Percentiles rank a stretch among this genome's conserved stretches.
Conservation (phyloP, 2,797 vertebrate species). For the Danionella dracula region DNA sequence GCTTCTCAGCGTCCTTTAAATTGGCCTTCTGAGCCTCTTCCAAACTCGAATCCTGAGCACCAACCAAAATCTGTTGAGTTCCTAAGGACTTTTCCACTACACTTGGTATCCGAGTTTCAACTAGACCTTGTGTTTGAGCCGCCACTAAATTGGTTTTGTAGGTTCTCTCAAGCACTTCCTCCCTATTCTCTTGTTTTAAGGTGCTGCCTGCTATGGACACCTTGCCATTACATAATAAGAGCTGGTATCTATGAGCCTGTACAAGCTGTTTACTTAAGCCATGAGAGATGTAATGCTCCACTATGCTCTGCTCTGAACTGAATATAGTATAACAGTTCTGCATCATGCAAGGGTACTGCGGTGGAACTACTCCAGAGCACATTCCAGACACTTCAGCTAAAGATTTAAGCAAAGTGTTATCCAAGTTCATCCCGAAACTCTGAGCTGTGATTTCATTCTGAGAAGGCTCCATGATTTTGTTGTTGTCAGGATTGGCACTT, state of each 20-base stretch:
- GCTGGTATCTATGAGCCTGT: conserved; percentile 85
- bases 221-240: conserved; percentile 87
- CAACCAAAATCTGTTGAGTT: too few species aligned
- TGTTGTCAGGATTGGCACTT: conserved; percentile 57
- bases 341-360: conserved; percentile 98
- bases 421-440: conserved; percentile 78
- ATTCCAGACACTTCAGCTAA: conserved; percentile 85
- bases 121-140: too few species aligned
- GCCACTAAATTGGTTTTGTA: too few species aligned
- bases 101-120: too few species aligned
- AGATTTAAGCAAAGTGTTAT: conserved; percentile 86
- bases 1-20: too few species aligned
- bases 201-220: conserved; percentile 63
- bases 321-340: conserved; percentile 89
- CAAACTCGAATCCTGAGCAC: too few species aligned
- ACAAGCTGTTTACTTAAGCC: conserved; percentile 90
- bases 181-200: conserved; percentile 54
- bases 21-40: too few species aligned
- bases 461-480: conserved; percentile 68
- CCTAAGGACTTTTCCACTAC: too few species aligned
- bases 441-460: conserved; percentile 69
- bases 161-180: conserved; percentile 48
- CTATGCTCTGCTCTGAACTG: conserved; percentile 86
- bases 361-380: conserved; percentile 82
- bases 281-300: conserved; percentile 94